A percentile compares a stretch with the other conserved stretches of the same genome.
Evolutionary conservation across 2,888 invertebrate genomes (phyloP).

Genomic region (Brachyptera risi): DNA sequence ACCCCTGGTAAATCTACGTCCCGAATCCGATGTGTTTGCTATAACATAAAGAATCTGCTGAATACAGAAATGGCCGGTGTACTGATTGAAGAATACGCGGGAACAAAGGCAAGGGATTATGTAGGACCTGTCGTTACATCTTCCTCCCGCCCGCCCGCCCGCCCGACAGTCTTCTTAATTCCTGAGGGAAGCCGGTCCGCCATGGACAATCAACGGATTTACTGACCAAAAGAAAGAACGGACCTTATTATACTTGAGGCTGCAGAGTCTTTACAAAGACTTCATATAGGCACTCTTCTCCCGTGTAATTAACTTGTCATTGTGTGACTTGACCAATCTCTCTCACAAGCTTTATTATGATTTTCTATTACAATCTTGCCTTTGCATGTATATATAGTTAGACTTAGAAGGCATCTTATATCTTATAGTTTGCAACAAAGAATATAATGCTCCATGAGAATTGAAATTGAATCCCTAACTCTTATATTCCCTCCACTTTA

Average conservation of each 20-base stretch:
- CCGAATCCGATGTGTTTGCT: not conserved
- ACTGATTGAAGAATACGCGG: slow-evolving; percentile 12
- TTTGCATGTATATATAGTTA: not conserved
- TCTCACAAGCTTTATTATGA: no score
- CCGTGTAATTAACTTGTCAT: not conserved
- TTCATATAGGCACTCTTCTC: not conserved
- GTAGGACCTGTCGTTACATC: slow-evolving; percentile 3
- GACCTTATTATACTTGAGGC: not conserved
- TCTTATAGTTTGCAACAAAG: no score
- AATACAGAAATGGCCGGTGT: not conserved
- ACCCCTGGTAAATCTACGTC: no score
- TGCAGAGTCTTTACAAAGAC: not conserved
- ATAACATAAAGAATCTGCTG: not conserved
- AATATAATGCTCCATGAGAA: no score
- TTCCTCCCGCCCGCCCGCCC: not conserved
- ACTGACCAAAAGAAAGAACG: not conserved
- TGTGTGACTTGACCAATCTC: not conserved
- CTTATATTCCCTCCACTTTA: no score
- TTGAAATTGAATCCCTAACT: no score
- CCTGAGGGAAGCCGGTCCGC: not conserved
- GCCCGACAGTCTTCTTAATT: not conserved
- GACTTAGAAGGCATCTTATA: no score
- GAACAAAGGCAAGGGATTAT: not conserved
- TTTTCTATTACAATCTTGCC: not conserved
- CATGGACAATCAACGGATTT: not conserved